Conservation (phyloP, 1,140 invertebrate genomes). For the Eurytemora carolleeae region DNA sequence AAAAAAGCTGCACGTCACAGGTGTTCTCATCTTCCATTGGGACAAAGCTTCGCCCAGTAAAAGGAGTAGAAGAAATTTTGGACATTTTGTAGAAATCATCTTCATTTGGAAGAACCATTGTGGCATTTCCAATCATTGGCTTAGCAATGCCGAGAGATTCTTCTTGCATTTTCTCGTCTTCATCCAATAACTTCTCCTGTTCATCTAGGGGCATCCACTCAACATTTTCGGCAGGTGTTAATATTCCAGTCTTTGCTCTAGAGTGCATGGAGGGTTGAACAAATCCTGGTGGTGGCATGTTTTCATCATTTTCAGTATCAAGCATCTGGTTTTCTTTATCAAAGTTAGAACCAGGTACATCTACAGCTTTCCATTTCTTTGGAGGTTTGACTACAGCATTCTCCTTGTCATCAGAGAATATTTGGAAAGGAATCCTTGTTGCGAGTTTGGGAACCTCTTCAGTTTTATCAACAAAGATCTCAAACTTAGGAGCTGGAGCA, state of each 20-base stretch:
- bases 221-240: not conserved
- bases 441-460: no score
- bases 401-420: conserved; percentile 6
- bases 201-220: no score
- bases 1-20: conserved; percentile 8
- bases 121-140: not conserved
- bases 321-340: not conserved
- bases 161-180: not conserved
- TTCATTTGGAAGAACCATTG: conserved; percentile 1
- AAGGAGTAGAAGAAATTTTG: not conserved
- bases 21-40: conserved; percentile 13
- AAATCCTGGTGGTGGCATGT: no score
- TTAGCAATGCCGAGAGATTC: not conserved
- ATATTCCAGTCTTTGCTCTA: not conserved
- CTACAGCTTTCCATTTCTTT: no score
- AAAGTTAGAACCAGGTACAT: no score
- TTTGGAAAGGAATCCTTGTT: conserved; percentile 2
- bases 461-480: no score
- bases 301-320: not conserved
- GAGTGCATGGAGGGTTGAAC: not conserved
- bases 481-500: no score
- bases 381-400: not conserved
- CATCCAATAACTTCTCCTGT: no score
- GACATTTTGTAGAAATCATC: conserved; percentile 5
- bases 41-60: not conserved